These are phyloP conservation scores for Oreochromis grahami DNA, from an alignment of 2,797 vertebrate species.

Conservation along the genomic window DNA sequence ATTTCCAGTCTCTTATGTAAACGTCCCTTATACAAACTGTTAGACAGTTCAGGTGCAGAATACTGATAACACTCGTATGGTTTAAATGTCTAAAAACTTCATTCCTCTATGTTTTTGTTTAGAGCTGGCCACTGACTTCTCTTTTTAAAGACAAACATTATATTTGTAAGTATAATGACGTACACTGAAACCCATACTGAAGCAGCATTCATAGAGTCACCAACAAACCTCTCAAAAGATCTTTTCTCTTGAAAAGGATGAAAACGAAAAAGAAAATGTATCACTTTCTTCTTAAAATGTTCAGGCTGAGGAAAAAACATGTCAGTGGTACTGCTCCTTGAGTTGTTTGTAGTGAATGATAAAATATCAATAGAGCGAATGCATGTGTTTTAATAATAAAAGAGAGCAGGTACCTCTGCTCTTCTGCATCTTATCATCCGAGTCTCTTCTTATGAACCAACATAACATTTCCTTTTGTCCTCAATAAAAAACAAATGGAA, in stretches of 20 bases:
- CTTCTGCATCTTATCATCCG: neutral
- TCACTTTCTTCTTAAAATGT: neutral
- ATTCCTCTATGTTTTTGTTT: neutral
- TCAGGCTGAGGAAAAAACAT: neutral
- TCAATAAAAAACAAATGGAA: slow-evolving; percentile 1
- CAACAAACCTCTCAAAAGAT: neutral
- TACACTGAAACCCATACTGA: neutral
- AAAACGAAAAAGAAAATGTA: neutral
- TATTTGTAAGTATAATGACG: neutral
- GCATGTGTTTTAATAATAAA: slow-evolving; percentile 22
- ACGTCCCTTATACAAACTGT: neutral
- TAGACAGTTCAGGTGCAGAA: neutral
- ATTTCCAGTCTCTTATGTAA: neutral
- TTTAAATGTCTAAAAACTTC: neutral
- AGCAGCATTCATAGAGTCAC: neutral
- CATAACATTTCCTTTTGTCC: slow-evolving; percentile 5
- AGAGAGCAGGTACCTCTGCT: neutral
- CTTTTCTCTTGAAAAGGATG: slow-evolving; percentile 4
- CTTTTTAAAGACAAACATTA: neutral
- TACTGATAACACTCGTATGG: neutral
- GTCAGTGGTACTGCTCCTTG: neutral
- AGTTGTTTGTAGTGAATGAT: slow-evolving; percentile 6
- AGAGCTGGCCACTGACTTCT: neutral
- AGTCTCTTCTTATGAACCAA: neutral
- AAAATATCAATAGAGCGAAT: slow-evolving; percentile 11